Evolutionary conservation across 2,888 invertebrate species (phyloP), one percentile per base, ranked within the genome.

Genomic region (Nycteola revayana): DNA sequence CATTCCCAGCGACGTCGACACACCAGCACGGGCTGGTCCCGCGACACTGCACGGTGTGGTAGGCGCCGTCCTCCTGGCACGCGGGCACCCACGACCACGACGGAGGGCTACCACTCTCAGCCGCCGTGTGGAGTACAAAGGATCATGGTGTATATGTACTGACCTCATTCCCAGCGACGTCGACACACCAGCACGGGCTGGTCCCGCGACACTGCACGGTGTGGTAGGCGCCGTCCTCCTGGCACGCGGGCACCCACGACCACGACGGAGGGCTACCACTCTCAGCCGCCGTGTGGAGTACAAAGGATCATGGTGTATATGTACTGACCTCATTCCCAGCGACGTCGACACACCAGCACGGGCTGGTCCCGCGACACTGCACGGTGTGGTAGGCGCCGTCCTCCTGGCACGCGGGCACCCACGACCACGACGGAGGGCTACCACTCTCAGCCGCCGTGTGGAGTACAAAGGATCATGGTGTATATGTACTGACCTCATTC

Each of bases 341-440:
- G 3, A 82, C 74, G 55, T 96, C 94, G 0, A 96, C 95, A 69
- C 96, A 96, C 96, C 96, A 96, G 69, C 96, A 96, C 10, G 90
- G 88, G 10, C 91, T 92, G 1, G 90, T 90, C 0, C 92, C 91
- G 51, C 92, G 90, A 62, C 96, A 96, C 62, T 96, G 96, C 0
- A 95, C 90, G 1, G 87, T 75, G 27, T 92, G 91, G 79, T 93
- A 96, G 0, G 88, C 83, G 0, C 96, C 96, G 32, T 92, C 92
- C 0, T 85, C 82, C 27, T 90, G 90, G 63, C 96, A 96, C 37
- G 91, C 90, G 0, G 96, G 95, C 8, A 96, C 92, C 75, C 93
- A 94, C 31, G 92, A 90, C 70, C 93, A 92, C 2, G 93, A 90
- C 0, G 94, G 94, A 0, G 95, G 95, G 32, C 93, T 93, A 0